Conservation (phyloP, 2,888 invertebrate species). For the Pristionchus maxplancki region DNA sequence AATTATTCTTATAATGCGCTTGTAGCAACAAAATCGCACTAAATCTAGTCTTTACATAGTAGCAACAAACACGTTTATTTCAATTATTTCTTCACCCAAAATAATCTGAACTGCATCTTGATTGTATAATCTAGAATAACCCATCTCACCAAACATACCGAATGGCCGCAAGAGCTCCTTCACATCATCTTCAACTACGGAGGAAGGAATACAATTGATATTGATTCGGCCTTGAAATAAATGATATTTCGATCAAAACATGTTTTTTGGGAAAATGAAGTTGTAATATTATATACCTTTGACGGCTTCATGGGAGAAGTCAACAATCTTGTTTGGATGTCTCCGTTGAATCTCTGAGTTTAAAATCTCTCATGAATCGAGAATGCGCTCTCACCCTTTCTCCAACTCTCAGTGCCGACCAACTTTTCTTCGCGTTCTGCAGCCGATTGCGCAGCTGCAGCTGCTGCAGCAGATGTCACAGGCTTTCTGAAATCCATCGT, state of each 20-base stretch:
- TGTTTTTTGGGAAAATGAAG: background rate
- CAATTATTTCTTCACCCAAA: too few species aligned
- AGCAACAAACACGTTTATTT: too few species aligned
- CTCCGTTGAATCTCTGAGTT: background rate
- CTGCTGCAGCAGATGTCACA: background rate
- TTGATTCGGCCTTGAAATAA: too few species aligned
- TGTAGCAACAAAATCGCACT: too few species aligned
- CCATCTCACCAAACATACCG: background rate
- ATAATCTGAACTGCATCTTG: too few species aligned
- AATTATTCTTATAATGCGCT: too few species aligned
- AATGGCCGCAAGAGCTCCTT: background rate
- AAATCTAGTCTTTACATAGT: too few species aligned
- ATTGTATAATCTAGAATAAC: too few species aligned
- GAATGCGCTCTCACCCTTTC: too few species aligned
- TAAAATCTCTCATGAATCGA: background rate
- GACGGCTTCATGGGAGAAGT: background rate
- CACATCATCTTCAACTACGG: background rate
- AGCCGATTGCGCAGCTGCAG: background rate
- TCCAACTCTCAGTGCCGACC: too few species aligned
- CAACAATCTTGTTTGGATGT: background rate
- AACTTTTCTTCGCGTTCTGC: background rate
- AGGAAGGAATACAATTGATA: background rate
- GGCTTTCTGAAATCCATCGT: too few species aligned
- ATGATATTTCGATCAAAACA: too few species aligned
- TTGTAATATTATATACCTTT: background rate